A percentile compares a stretch with the other conserved stretches of the same genome.
These are phyloP conservation scores for Drosophila picticornis DNA, from an alignment of 2,888 invertebrate genomes.

Conservation along the genomic window DNA sequence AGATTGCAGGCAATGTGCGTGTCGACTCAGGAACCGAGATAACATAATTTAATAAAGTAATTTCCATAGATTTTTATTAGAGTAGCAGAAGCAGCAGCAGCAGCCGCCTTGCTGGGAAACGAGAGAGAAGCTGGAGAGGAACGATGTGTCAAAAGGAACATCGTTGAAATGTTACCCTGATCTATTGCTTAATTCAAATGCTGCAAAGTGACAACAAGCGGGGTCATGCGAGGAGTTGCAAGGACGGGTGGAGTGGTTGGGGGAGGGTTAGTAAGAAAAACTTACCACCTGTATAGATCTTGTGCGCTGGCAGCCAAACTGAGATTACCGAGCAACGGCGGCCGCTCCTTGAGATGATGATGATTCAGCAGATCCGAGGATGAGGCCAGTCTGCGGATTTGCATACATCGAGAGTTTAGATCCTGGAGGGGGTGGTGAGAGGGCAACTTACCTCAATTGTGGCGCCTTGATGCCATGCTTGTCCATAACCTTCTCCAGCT, in stretches of 20 bases:
- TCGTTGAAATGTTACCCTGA: conserved; percentile 60
- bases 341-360: conserved; percentile 86
- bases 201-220: conserved; percentile 13
- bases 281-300: conserved; percentile 86
- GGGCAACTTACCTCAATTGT: conserved; percentile 87
- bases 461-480: conserved; percentile 93
- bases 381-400: conserved; percentile 86
- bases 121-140: not conserved
- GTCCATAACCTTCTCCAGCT: conserved; percentile 94
- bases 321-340: conserved; percentile 86
- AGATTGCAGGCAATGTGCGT: conserved; percentile 14
- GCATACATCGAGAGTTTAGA: not conserved
- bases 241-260: not conserved
- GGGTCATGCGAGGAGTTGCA: conserved; percentile 6
- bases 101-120: not conserved
- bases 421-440: not conserved
- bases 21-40: conserved; percentile 67
- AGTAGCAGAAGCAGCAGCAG: conserved; percentile 15
- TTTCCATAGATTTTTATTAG: conserved; percentile 77
- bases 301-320: conserved; percentile 86
- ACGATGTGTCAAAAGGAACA: conserved; percentile 30
- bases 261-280: conserved; percentile 71
- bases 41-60: conserved; percentile 78
- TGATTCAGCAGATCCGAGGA: conserved; percentile 88
- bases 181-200: conserved; percentile 74